Percentiles rank a stretch among this genome's conserved stretches.
Conservation (phyloP, 2,113 vertebrate genomes). For the Phrynosoma blainvillii region DNA sequence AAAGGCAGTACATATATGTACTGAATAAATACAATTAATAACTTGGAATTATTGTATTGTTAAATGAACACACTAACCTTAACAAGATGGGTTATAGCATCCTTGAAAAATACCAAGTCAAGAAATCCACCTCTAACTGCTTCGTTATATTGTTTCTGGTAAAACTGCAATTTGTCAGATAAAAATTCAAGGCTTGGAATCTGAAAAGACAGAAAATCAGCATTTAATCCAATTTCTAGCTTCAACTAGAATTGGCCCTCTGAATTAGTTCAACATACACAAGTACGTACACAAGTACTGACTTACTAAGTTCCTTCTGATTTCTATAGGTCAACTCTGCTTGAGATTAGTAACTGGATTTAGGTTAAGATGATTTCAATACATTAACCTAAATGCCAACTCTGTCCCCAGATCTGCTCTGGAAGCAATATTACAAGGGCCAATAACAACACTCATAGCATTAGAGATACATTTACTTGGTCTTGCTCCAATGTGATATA, state of each 20-base stretch:
- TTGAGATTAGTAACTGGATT: no score
- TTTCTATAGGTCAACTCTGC: no score
- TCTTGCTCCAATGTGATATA: no score
- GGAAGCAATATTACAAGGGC: no score
- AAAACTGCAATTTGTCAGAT: slow-evolving; percentile 71
- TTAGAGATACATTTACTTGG: no score
- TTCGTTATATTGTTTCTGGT: slow-evolving; percentile 80
- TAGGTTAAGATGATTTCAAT: no score
- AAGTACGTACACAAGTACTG: no score
- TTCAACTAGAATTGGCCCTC: no score
- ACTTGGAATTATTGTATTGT: neutral
- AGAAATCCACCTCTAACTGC: slow-evolving; percentile 75
- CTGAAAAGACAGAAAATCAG: slow-evolving; percentile 48
- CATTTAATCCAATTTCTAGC: neutral
- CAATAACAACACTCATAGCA: no score
- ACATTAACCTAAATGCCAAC: no score
- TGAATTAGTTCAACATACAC: neutral
- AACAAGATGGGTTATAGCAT: slow-evolving; percentile 81
- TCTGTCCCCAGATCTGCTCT: no score
- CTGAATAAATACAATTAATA: slow-evolving; percentile 1
- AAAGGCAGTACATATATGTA: neutral
- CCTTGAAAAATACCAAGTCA: slow-evolving; percentile 84
- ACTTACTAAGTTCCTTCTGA: no score
- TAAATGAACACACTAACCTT: slow-evolving; percentile 70
- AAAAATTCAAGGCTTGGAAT: slow-evolving; percentile 76